These are phyloP conservation scores for Petrolisthes manimaculis DNA, from an alignment of 2,888 invertebrate species.

Conservation along the genomic window DNA sequence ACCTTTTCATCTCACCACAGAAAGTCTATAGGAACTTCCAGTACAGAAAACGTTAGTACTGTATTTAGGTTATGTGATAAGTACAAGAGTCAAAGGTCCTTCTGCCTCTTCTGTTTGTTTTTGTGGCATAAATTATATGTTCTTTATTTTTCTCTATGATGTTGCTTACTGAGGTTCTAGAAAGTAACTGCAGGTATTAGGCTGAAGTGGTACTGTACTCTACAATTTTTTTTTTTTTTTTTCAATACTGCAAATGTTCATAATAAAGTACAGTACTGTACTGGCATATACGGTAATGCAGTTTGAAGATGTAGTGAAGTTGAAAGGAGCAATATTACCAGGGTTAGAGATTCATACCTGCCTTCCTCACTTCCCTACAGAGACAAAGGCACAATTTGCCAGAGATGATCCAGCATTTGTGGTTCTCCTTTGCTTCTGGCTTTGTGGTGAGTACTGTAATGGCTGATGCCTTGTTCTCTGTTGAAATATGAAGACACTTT, in stretches of 20 bases:
- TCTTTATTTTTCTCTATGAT: not conserved
- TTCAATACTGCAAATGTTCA: too few relatives aligned
- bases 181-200: too few relatives aligned
- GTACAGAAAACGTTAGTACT: constrained; percentile 93
- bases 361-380: constrained; percentile 71
- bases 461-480: not conserved
- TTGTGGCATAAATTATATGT: not conserved
- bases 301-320: too few relatives aligned
- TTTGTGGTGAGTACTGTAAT: constrained; percentile 77
- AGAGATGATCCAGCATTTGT: constrained; percentile 98
- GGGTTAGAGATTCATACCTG: too few relatives aligned
- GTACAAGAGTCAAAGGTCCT: not conserved
- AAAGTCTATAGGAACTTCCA: constrained; percentile 98
- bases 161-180: too few relatives aligned
- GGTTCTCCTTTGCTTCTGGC: constrained; percentile 87
- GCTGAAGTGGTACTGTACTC: too few relatives aligned
- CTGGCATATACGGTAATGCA: too few relatives aligned
- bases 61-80: not conserved
- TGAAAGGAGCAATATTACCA: too few relatives aligned
- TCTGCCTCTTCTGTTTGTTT: not conserved
- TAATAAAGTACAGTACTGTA: too few relatives aligned
- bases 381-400: constrained; percentile 98
- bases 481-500: too few relatives aligned
- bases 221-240: too few relatives aligned
- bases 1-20: constrained; percentile 92